Conservation (phyloP, 2,113 vertebrate species). For the Falco punctatus region DNA sequence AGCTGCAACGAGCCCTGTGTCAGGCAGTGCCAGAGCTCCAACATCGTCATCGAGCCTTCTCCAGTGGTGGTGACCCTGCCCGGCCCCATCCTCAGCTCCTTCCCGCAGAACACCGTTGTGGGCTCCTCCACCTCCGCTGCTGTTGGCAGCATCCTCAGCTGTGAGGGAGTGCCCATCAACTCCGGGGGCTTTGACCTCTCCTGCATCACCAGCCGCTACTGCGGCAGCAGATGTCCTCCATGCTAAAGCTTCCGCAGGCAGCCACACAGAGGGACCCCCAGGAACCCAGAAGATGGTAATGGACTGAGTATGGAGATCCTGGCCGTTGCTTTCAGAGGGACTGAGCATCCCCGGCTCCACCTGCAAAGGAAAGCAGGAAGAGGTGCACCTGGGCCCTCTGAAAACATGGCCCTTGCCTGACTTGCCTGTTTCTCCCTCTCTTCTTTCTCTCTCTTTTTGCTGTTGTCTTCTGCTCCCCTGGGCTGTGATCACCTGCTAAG, state of each 20-base stretch:
- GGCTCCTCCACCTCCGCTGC: not conserved
- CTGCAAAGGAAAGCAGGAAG: too few relatives aligned
- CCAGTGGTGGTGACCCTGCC: not conserved
- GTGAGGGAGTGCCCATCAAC: rapidly evolving
- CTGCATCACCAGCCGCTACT: not conserved
- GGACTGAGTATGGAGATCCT: not conserved
- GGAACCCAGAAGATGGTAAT: not conserved
- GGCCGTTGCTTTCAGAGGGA: not conserved
- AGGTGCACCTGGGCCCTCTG: not conserved
- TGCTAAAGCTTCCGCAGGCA: not conserved
- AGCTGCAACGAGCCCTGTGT: not conserved
- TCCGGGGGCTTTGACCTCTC: not conserved
- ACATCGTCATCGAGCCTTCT: rapidly evolving
- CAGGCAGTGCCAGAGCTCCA: not conserved
- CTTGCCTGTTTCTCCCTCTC: rapidly evolving
- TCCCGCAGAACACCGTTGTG: not conserved
- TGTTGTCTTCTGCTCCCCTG: not conserved
- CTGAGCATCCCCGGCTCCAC: not conserved
- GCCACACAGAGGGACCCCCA: not conserved
- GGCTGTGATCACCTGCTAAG: not conserved
- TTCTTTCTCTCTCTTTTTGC: not conserved
- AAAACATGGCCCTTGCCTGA: not conserved
- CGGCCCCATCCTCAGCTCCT: not conserved
- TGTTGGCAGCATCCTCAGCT: not conserved
- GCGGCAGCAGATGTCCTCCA: not conserved